Evolutionary conservation across 2,888 invertebrate species (phyloP).

Genomic region (Meandrusa payeni): DNA sequence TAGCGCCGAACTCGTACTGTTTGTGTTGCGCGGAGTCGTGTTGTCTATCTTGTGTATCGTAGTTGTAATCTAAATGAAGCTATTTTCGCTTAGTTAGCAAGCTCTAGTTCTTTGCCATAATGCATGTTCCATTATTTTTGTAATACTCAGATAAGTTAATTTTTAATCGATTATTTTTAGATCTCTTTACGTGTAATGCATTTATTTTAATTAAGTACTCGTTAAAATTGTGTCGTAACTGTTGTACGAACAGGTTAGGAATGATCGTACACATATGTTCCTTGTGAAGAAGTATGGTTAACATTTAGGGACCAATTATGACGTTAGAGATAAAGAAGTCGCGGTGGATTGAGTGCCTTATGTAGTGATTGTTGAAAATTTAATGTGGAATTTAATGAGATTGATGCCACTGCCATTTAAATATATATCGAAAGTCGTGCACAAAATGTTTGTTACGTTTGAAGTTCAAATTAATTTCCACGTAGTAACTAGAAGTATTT

Average conservation of each 20-base stretch:
- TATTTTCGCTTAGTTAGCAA: constrained; percentile 77
- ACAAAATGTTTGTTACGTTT: constrained; percentile 46
- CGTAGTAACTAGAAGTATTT: constrained; percentile 63
- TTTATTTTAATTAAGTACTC: constrained; percentile 70
- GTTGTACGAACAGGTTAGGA: constrained; percentile 47
- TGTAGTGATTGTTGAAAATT: constrained; percentile 38
- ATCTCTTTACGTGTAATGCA: constrained; percentile 80
- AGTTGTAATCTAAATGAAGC: constrained; percentile 69
- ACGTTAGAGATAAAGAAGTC: constrained; percentile 41
- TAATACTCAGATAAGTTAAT: constrained; percentile 79
- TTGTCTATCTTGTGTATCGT: constrained; percentile 51
- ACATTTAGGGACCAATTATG: constrained; percentile 50
- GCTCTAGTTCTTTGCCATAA: constrained; percentile 80
- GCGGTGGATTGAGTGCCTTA: constrained; percentile 61
- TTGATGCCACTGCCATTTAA: constrained; percentile 57
- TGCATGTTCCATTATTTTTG: constrained; percentile 80
- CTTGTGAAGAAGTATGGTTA: constrained; percentile 50
- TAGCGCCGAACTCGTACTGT: neutral
- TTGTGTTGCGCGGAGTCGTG: constrained; percentile 18
- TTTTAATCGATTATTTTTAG: constrained; percentile 74
- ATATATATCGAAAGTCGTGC: constrained; percentile 40
- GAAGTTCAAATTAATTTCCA: constrained; percentile 67
- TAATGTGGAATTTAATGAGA: constrained; percentile 40
- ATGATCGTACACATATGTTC: constrained; percentile 52
- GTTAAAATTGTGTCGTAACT: constrained; percentile 43